Evolutionary conservation across 2,797 vertebrate species (phyloP).

Genomic region (Oceanodroma leucorhoa): DNA sequence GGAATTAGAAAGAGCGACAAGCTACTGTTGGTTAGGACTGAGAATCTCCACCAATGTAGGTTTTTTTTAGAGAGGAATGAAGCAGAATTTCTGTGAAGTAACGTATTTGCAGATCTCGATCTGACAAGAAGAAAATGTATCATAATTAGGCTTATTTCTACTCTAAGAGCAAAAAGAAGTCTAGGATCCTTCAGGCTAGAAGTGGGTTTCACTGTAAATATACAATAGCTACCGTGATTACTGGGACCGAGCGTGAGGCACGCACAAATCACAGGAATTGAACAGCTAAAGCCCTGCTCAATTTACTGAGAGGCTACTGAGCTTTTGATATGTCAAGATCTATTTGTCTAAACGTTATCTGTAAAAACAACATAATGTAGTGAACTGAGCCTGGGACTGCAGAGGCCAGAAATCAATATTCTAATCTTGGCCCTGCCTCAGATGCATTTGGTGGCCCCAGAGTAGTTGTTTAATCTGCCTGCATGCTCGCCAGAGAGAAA

Average conservation of each 20-base stretch:
- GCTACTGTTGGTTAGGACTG: not conserved
- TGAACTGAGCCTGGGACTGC: not conserved
- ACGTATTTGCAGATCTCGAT: not conserved
- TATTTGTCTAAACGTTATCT: constrained; percentile 55
- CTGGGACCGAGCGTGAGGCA: not conserved
- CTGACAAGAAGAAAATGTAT: constrained; percentile 37
- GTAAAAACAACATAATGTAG: constrained; percentile 54
- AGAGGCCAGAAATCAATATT: constrained; percentile 44
- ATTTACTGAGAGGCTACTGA: constrained; percentile 37
- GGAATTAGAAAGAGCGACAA: not conserved
- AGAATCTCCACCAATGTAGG: not conserved
- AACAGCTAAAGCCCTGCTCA: constrained; percentile 37
- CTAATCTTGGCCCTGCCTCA: constrained; percentile 10
- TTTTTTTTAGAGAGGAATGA: not conserved
- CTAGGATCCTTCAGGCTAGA: not conserved
- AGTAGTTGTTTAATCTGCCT: constrained; percentile 15
- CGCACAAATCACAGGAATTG: constrained; percentile 22
- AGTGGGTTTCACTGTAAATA: constrained; percentile 27
- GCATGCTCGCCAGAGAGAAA: not conserved
- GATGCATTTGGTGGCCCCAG: not conserved
- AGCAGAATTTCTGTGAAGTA: constrained; percentile 34
- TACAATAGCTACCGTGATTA: not conserved
- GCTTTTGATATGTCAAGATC: constrained; percentile 48
- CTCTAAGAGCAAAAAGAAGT: not conserved
- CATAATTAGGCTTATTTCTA: constrained; percentile 24